Evolutionary conservation across 1,140 invertebrate species (phyloP), one percentile per base, ranked within the genome.

Genomic region (Apis laboriosa): DNA sequence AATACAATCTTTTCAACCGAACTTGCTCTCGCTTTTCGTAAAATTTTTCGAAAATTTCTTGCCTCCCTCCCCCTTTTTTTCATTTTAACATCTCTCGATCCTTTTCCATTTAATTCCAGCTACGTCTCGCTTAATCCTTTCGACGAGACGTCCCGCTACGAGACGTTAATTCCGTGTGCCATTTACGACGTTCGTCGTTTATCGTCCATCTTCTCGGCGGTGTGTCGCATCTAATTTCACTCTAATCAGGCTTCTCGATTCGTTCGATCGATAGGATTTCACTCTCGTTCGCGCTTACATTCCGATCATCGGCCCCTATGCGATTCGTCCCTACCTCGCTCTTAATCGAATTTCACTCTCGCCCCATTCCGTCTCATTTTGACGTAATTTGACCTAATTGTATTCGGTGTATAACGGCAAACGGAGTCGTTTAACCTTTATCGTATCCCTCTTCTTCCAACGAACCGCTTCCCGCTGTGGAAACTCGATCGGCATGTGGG

Each of bases 261-360:
- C 60, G 43, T 61, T 49, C 71, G 43, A 87, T 86, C 81, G 67
- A 84, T 80, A 34, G 64, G 70, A 86, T 84, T 87, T 87, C 49
- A 77, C 68, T 87, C 76, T 72, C 73, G 53, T 70, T 75, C n/a
- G 58, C n/a, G 55, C 84, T 28, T 79, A 19, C 13, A 49, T 43
- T 17, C 53, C 58, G 58, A 77, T n/a, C 67, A 24, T 61, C 67
- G 34, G 24, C 34, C 58, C 34, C 43, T 15, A 43, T 43, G 49
- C 49, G 61, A 67, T 84, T 61, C 71, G 34, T 76, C 76, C 9
- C n/a, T 43, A 43, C 34, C 34, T 43, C 34, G 34, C 77, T 74
- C 80, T 88, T 86, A 88, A 88, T 85, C 80, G 53, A 74, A 87
- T 89, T 88, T 88, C 78, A 66, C 68, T 78, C 80, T 78, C 77